phyloP scores from a whole-genome alignment of 35 echinoderm and acorn worm genomes.

The Acanthaster planci region DNA sequence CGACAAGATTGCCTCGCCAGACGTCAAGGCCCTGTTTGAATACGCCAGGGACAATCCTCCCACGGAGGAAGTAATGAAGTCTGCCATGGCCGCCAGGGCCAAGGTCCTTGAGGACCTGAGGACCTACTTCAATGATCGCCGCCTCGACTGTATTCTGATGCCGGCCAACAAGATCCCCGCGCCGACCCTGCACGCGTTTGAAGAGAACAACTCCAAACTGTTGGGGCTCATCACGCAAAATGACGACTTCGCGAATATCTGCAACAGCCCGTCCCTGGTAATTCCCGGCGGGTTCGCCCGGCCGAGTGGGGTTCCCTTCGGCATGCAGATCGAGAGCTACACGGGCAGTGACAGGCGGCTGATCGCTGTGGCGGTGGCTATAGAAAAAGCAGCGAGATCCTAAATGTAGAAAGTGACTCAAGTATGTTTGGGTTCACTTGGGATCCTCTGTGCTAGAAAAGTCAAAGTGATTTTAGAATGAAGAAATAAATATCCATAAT shows the following conservation, averaged over 20 bases:
- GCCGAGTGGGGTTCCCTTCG: not conserved
- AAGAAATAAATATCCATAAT: too few species aligned
- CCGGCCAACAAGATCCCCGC: not conserved
- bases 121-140: not conserved
- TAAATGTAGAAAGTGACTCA: not conserved
- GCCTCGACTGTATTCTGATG: not conserved
- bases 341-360: not conserved
- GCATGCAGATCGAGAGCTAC: not conserved
- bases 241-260: not conserved
- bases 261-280: slow-evolving; percentile 5
- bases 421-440: too few species aligned
- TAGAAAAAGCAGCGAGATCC: not conserved
- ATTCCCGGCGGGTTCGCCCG: not conserved
- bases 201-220: not conserved
- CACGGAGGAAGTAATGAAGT: not conserved
- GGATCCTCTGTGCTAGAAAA: too few species aligned
- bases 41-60: not conserved
- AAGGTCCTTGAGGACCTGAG: not conserved
- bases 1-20: not conserved
- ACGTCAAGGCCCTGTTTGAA: not conserved
- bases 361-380: not conserved
- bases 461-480: too few species aligned
- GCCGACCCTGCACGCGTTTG: not conserved
- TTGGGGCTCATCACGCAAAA: not conserved
- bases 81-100: not conserved